These are phyloP conservation scores for Haliaeetus leucogaster DNA, from an alignment of 2,113 vertebrate genomes.

Conservation along the genomic window DNA sequence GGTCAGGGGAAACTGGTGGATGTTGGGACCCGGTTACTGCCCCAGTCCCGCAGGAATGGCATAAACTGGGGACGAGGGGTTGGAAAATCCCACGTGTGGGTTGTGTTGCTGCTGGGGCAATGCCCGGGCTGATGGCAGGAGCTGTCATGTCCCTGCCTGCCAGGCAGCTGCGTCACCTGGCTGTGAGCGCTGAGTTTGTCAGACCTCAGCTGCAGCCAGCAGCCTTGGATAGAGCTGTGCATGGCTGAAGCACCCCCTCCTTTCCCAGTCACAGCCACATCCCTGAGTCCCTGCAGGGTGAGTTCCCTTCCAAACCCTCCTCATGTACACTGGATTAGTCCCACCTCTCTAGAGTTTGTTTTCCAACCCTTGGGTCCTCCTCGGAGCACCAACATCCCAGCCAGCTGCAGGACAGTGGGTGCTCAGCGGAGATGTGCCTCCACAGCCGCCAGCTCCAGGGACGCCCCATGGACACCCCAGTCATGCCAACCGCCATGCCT, in stretches of 20 bases:
- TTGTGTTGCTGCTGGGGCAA: neutral
- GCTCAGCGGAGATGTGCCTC: neutral
- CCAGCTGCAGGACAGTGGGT: neutral
- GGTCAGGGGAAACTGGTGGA: too few relatives aligned
- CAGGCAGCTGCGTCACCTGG: neutral
- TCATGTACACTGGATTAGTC: neutral
- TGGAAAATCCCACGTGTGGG: neutral
- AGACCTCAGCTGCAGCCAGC: neutral
- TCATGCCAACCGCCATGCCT: accelerated
- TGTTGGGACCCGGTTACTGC: neutral
- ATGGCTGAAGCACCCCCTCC: neutral
- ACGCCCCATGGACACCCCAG: too few relatives aligned
- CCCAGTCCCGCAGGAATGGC: neutral
- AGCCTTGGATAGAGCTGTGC: accelerated
- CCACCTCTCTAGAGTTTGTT: neutral
- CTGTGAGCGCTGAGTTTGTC: neutral
- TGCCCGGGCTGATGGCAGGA: neutral
- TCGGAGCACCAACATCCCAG: neutral
- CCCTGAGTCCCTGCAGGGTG: accelerated
- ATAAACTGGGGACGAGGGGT: neutral
- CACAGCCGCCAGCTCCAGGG: neutral
- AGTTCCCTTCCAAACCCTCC: neutral
- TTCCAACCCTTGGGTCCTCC: neutral
- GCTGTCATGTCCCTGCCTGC: neutral
- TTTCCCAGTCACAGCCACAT: accelerated